Conservation (phyloP, 2,113 vertebrate genomes). For the Galeopterus variegatus region DNA sequence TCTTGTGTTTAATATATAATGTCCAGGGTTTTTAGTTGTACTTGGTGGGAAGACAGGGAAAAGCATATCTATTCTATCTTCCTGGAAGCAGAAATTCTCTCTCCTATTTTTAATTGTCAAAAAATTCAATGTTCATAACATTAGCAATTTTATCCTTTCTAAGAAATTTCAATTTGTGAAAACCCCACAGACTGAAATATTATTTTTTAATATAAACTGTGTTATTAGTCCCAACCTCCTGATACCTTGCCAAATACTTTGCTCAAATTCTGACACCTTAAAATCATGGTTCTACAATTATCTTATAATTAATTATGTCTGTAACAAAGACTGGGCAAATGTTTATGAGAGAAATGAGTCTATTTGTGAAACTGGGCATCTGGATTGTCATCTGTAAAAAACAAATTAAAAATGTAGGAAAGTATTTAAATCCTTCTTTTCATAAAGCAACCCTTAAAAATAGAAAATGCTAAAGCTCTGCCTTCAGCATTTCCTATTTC, state of each 20-base stretch:
- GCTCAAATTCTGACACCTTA: slow-evolving; percentile 42
- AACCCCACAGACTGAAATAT: not conserved
- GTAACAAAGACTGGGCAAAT: not conserved
- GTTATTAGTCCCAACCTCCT: not conserved
- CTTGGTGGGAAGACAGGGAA: not conserved
- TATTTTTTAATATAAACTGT: slow-evolving; percentile 35
- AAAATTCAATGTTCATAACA: not conserved
- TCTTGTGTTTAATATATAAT: not conserved
- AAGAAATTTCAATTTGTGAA: not conserved
- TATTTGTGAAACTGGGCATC: not conserved
- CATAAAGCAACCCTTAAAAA: not conserved
- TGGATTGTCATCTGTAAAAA: slow-evolving; percentile 2
- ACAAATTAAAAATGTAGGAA: not conserved
- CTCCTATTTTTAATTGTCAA: slow-evolving; percentile 18
- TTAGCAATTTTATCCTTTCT: not conserved
- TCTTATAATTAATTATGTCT: not conserved
- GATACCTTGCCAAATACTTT: not conserved
- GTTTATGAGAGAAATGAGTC: not conserved
- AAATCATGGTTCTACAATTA: not conserved
- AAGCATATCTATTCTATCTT: not conserved
- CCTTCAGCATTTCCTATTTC: slow-evolving; percentile 14
- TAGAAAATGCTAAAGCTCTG: not conserved
- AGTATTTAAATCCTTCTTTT: slow-evolving; percentile 41
- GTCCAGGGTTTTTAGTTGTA: not conserved
- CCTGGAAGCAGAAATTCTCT: not conserved